A percentile compares a stretch with the other conserved stretches of the same genome.
Conservation (phyloP, 1,140 invertebrate genomes). For the Ceratina japonica region DNA sequence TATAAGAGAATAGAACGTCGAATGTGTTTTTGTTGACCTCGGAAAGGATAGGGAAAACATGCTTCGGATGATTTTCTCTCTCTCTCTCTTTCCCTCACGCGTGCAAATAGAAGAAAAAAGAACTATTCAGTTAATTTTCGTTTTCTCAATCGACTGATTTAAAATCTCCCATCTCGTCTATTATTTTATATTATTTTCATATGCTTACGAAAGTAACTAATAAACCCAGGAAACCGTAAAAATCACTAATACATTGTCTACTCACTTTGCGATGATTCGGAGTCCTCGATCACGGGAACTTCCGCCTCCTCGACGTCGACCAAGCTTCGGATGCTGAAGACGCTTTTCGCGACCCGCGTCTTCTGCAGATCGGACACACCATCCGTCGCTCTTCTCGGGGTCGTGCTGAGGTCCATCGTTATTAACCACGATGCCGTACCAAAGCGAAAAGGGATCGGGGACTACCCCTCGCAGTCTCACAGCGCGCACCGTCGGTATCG, state of each 20-base stretch:
- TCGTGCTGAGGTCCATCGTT: constrained; percentile 76
- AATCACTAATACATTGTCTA: neutral
- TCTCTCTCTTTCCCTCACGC: too few relatives aligned
- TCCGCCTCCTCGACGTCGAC: constrained; percentile 79
- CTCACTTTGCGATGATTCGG: constrained; percentile 58
- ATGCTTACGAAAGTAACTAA: too few relatives aligned
- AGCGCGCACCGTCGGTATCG: constrained; percentile 5
- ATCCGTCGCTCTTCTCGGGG: constrained; percentile 69
- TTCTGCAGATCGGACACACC: constrained; percentile 74
- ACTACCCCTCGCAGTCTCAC: constrained; percentile 5
- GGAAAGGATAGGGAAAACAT: too few relatives aligned
- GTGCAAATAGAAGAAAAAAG: too few relatives aligned
- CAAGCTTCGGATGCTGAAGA: constrained; percentile 81
- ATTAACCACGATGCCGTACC: neutral
- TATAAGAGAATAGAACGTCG: too few relatives aligned
- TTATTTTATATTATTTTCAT: too few relatives aligned
- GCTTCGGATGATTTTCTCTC: too few relatives aligned
- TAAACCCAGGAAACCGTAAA: too few relatives aligned
- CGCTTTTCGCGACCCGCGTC: constrained; percentile 80
- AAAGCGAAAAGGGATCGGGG: constrained; percentile 5
- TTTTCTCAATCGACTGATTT: too few relatives aligned
- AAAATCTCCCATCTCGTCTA: too few relatives aligned
- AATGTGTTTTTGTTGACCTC: too few relatives aligned
- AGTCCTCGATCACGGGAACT: constrained; percentile 50
- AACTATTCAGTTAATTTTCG: too few relatives aligned